These are phyloP conservation scores for Argopecten irradians DNA, from an alignment of 1,140 invertebrate genomes.

Conservation along the genomic window DNA sequence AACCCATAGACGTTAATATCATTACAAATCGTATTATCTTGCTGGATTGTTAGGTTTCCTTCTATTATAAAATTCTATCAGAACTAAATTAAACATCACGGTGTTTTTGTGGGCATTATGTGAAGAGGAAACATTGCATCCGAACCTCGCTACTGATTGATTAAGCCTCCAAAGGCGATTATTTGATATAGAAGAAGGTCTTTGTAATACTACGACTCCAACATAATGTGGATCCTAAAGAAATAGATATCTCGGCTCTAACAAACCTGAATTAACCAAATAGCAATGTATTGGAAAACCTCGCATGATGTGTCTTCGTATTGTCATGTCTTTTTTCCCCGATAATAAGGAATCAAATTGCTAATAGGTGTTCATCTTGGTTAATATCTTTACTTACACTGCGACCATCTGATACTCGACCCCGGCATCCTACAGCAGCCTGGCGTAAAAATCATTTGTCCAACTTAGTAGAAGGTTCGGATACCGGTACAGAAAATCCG, in stretches of 20 bases:
- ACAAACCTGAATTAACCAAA: constrained; percentile 18
- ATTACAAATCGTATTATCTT: constrained; percentile 23
- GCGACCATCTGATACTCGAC: neutral
- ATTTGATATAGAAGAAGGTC: constrained; percentile 14
- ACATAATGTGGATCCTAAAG: neutral
- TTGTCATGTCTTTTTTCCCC: neutral
- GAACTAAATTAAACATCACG: constrained; percentile 22
- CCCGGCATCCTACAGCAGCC: neutral
- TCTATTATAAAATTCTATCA: constrained; percentile 23
- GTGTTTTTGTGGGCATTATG: constrained; percentile 4
- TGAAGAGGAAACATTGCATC: constrained; percentile 15
- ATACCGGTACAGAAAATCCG: constrained; percentile 14
- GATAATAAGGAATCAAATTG: constrained; percentile 23
- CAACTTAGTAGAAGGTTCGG: neutral
- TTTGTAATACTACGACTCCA: neutral
- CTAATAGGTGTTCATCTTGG: neutral
- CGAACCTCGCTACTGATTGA: neutral
- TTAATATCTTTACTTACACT: neutral
- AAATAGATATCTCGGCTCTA: neutral
- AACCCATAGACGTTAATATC: constrained; percentile 17
- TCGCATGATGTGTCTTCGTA: neutral
- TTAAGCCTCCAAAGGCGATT: constrained; percentile 16
- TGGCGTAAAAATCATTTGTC: constrained; percentile 16
- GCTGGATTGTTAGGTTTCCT: neutral
- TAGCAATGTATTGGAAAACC: neutral